Conservation (phyloP, 1,140 invertebrate genomes). For the Zaprionus nigranus region DNA sequence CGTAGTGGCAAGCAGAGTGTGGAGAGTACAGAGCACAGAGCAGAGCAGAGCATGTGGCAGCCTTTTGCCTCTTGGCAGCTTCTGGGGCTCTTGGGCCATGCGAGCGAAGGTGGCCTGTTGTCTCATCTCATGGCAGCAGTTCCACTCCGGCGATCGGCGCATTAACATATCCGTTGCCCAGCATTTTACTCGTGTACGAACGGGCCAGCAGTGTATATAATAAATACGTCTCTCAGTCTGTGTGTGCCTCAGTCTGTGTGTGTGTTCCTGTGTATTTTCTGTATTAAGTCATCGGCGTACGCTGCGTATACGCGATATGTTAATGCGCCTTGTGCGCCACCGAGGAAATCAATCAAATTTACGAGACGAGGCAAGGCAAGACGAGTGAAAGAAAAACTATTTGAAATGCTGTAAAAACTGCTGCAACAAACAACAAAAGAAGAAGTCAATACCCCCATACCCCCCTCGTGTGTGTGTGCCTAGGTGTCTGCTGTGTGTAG, state of each 20-base stretch:
- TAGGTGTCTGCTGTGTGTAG: background rate
- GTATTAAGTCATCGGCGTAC: slow-evolving; percentile 37
- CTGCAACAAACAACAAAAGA: slow-evolving; percentile 31
- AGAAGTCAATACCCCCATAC: slow-evolving; percentile 23
- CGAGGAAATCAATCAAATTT: slow-evolving; percentile 64
- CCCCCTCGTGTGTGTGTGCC: background rate
- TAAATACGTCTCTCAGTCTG: slow-evolving; percentile 25
- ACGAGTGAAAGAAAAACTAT: slow-evolving; percentile 7
- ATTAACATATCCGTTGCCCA: slow-evolving; percentile 83
- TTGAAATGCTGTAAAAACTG: slow-evolving; percentile 21
- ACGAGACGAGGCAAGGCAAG: slow-evolving; percentile 11
- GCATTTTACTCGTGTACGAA: slow-evolving; percentile 24
- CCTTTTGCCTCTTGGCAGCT: slow-evolving; percentile 25
- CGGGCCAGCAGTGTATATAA: slow-evolving; percentile 40
- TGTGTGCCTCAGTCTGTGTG: slow-evolving; percentile 40
- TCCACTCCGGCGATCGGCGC: slow-evolving; percentile 78
- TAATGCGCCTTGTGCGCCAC: slow-evolving; percentile 22
- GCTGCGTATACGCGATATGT: slow-evolving; percentile 69
- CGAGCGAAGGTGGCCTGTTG: slow-evolving; percentile 15
- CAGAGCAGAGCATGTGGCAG: background rate
- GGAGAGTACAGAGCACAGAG: background rate
- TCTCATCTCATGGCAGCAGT: slow-evolving; percentile 64
- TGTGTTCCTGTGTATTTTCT: slow-evolving; percentile 44
- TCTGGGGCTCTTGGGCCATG: slow-evolving; percentile 34
- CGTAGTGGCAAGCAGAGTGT: background rate